Evolutionary conservation across 2,888 invertebrate species (phyloP), one percentile per base, ranked within the genome.

Genomic region (Heliconius aoede): DNA sequence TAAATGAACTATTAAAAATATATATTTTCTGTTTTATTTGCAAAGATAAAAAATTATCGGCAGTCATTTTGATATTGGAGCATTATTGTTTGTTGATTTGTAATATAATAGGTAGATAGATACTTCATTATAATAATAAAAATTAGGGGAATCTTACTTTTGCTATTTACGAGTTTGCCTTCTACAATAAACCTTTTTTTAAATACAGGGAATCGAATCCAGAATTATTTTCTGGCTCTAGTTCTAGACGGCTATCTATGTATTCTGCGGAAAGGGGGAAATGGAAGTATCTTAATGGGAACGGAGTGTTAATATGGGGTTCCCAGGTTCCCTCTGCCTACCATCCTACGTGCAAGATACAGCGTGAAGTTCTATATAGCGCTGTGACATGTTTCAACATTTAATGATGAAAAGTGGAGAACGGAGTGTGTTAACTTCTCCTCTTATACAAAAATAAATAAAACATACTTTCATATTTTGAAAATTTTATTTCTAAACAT

Each of bases 1-100:
- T 36, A 65, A 65, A 40, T 40, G 24, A 65, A 65, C 36, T 65
- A 65, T 65, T 65, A 65, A 65, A 24, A 65, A 24, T n/a, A 40
- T 24, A 36, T 65, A 26, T 40, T 65, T 36, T 24, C 36, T 8
- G 24, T 36, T 65, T 40, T 65, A 65, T 65, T 65, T 65, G 65
- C 24, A 65, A 40, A 15, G 65, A 65, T 65, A 65, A 36, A 65
- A 64, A 65, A 40, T 65, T 40, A 36, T 65, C 36, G 24, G 8
- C 15, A 15, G 36, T 15, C n/a, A 8, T 40, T 65, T 65, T 65
- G 36, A 36, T 36, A 32, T n/a, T 1, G 4, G 32, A n/a, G n/a
- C n/a, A 32, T 62, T 62, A 30, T 3, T 46, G 7, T 62, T 30
- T 21, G 15, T 30, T 55, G n/a, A n/a, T n/a, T 55, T 55, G 55